These are phyloP conservation scores for Orgyia antiqua DNA, from an alignment of 2,888 invertebrate genomes.

Conservation along the genomic window DNA sequence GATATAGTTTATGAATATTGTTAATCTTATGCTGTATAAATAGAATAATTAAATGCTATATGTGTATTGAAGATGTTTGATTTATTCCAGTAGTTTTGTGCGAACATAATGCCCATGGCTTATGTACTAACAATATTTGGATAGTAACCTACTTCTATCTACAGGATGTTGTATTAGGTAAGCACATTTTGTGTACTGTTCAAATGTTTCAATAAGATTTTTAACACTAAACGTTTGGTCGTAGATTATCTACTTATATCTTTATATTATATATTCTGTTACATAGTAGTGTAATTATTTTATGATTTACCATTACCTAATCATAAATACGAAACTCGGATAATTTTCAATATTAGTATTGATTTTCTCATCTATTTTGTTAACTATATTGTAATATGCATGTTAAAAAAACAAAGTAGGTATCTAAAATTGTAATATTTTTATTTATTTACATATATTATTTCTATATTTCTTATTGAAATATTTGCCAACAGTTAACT, in stretches of 20 bases:
- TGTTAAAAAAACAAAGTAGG: no score
- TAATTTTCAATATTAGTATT: no score
- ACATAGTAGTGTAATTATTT: no score
- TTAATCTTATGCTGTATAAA: slow-evolving; percentile 78
- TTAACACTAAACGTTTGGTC: no score
- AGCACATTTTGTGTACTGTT: slow-evolving; percentile 47
- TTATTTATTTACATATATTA: no score
- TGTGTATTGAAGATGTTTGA: slow-evolving; percentile 70
- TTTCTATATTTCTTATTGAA: slow-evolving; percentile 36
- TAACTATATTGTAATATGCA: neutral
- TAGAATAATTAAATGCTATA: slow-evolving; percentile 78
- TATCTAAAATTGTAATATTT: no score
- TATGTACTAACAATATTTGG: slow-evolving; percentile 44
- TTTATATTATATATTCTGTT: no score
- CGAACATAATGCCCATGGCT: slow-evolving; percentile 35
- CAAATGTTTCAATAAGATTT: slow-evolving; percentile 49
- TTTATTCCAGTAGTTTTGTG: slow-evolving; percentile 62
- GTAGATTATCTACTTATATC: no score
- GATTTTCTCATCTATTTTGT: slow-evolving; percentile 9
- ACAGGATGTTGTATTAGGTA: slow-evolving; percentile 60
- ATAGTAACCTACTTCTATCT: slow-evolving; percentile 28
- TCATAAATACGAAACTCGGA: no score
- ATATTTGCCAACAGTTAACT: slow-evolving; percentile 12
- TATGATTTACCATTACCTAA: no score
- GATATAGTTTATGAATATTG: slow-evolving; percentile 78